Evolutionary conservation across 1,140 invertebrate genomes (phyloP).

Genomic region (Drosophila albomicans): DNA sequence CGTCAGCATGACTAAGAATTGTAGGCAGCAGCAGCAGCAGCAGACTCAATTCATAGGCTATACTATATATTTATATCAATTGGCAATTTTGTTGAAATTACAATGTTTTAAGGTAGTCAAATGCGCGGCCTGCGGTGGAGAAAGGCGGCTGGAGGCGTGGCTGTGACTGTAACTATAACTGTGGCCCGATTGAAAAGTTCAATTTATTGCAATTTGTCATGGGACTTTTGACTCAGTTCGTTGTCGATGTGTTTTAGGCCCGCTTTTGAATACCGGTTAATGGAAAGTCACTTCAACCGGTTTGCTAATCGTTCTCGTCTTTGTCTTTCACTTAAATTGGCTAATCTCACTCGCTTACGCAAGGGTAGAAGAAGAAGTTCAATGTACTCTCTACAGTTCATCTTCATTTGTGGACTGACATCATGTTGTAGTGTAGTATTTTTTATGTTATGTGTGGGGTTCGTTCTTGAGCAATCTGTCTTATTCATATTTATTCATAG

Average conservation of each 20-base stretch:
- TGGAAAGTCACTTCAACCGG: conserved; percentile 50
- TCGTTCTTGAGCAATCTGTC: conserved; percentile 8
- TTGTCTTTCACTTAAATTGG: conserved; percentile 43
- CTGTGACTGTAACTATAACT: conserved; percentile 5
- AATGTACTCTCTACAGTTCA: conserved; percentile 24
- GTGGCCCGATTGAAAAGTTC: conserved; percentile 9
- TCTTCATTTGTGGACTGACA: conserved; percentile 1
- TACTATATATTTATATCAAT: conserved; percentile 12
- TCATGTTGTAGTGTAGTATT: too few species aligned
- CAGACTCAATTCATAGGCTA: conserved; percentile 15
- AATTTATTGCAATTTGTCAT: conserved; percentile 25
- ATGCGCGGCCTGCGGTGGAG: conserved; percentile 33
- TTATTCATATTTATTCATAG: conserved; percentile 30
- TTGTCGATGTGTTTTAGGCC: conserved; percentile 8
- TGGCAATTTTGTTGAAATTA: conserved; percentile 30
- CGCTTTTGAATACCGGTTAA: conserved; percentile 40
- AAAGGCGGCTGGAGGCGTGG: conserved; percentile 23
- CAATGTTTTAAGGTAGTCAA: conserved; percentile 26
- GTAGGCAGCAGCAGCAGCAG: not conserved
- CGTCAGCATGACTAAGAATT: conserved; percentile 57
- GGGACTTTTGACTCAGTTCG: conserved; percentile 28
- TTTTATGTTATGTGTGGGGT: not conserved
- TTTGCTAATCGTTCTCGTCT: conserved; percentile 54
- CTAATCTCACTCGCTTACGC: conserved; percentile 47
- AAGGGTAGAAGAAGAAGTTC: conserved; percentile 41